Evolutionary conservation across 2,888 invertebrate species (phyloP).

Genomic region (Luperina testacea): DNA sequence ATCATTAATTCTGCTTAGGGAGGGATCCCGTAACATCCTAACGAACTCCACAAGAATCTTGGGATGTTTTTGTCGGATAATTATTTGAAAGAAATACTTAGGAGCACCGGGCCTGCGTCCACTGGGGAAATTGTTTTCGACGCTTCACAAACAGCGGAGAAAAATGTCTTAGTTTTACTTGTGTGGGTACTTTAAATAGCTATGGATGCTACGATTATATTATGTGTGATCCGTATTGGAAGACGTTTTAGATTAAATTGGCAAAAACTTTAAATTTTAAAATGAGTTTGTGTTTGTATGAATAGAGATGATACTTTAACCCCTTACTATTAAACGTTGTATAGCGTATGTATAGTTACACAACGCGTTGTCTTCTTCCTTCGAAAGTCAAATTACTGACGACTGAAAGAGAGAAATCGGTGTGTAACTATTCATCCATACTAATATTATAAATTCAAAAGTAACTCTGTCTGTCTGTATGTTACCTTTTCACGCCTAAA

Average conservation of each 20-base stretch:
- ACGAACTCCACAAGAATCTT: slow-evolving; percentile 87
- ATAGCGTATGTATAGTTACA: no score
- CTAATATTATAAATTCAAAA: no score
- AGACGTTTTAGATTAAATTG: slow-evolving; percentile 2
- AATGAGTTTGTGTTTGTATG: not conserved
- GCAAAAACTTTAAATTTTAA: not conserved
- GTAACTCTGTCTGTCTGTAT: no score
- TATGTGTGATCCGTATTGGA: not conserved
- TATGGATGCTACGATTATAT: not conserved
- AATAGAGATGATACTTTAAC: no score
- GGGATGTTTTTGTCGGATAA: slow-evolving; percentile 88
- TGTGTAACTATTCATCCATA: no score
- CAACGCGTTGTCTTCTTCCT: no score
- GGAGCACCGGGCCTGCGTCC: slow-evolving; percentile 70
- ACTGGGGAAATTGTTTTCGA: slow-evolving; percentile 79
- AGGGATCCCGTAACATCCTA: slow-evolving; percentile 80
- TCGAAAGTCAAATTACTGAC: no score
- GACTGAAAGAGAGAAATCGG: no score
- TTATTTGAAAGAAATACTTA: slow-evolving; percentile 75
- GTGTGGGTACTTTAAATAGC: slow-evolving; percentile 10
- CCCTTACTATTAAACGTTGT: no score
- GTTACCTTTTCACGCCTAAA: no score
- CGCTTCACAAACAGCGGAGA: slow-evolving; percentile 63
- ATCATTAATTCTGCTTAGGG: slow-evolving; percentile 92
- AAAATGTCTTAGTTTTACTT: slow-evolving; percentile 54